Conservation (phyloP, 2,888 invertebrate species). For the Nomada fabriciana region DNA sequence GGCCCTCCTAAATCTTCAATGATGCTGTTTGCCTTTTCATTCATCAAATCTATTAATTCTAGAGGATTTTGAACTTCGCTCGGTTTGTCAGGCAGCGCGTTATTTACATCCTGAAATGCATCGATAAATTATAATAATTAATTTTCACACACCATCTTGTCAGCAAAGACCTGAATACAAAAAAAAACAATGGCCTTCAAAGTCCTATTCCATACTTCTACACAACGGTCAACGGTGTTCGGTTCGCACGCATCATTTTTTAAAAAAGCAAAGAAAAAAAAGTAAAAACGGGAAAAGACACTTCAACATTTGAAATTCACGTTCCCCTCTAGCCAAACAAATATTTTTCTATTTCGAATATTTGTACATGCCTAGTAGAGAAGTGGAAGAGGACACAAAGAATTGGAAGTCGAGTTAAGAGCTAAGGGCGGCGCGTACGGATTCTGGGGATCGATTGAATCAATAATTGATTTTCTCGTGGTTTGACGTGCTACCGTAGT, state of each 20-base stretch:
- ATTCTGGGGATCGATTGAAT: slow-evolving; percentile 63
- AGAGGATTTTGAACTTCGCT: slow-evolving; percentile 85
- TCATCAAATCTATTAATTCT: slow-evolving; percentile 84
- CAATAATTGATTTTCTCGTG: slow-evolving; percentile 67
- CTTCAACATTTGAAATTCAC: not conserved
- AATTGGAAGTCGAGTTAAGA: slow-evolving; percentile 63
- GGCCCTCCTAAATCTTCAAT: slow-evolving; percentile 81
- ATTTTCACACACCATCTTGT: not conserved
- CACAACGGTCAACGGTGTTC: too few relatives aligned
- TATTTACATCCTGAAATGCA: slow-evolving; percentile 80
- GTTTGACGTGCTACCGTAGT: slow-evolving; percentile 55
- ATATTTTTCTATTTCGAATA: slow-evolving; percentile 4
- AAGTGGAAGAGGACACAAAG: slow-evolving; percentile 42
- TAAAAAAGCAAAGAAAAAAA: not conserved
- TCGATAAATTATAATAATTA: not conserved
- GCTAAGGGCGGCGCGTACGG: slow-evolving; percentile 37
- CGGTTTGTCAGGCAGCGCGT: slow-evolving; percentile 85
- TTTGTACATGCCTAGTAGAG: slow-evolving; percentile 38
- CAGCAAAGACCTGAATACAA: too few relatives aligned
- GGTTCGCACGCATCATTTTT: too few relatives aligned
- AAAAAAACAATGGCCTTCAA: too few relatives aligned
- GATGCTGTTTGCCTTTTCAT: slow-evolving; percentile 83
- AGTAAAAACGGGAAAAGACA: not conserved
- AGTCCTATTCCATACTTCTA: too few relatives aligned
- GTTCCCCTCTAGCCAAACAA: not conserved